Evolutionary conservation across 2,797 vertebrate genomes (phyloP), one percentile per base, ranked within the genome.

Genomic region (Lacerta agilis): DNA sequence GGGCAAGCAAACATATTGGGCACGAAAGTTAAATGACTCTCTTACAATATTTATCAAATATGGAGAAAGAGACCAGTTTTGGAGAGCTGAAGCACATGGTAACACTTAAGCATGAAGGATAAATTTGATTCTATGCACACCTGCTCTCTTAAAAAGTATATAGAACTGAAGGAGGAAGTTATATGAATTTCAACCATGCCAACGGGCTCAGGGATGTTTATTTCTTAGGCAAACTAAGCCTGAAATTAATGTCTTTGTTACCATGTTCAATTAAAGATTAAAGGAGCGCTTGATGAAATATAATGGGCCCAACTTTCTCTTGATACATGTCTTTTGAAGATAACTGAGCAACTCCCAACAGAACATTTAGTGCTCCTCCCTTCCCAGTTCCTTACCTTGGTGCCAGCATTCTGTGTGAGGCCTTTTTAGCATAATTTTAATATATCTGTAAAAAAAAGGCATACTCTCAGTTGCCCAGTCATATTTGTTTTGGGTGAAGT

Each of bases 401-500:
- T 94, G 90, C 87, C 93, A 94, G 95, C 93, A 93, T 93, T 93
- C 91, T 92, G 92, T 86, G 90, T 94, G 94, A 94, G 94, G 91
- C 91, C 94, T 93, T 86, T 92, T 94, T 91, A 88, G 90, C 92
- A 93, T 92, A 93, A 87, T 92, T 94, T 94, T 95, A 95, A 95
- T 94, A 20, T 92, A 87, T 77, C 93, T 15, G 8, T 93, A 43
- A 61, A 61, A 61, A 61, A 55, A 93, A 92, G 79, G 95, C 90
- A 95, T 94, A 95, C 92, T 96, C 80, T 92, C 88, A 94, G 87
- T 95, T 93, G 88, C 88, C 88, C 92, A 93, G 93, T 96, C 92
- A 83, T 96, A 94, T 97, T 96, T 96, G 95, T 95, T 95, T 96
- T 95, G 94, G 90, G 93, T 94, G 96, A 96, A 94, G 61, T 89